These are phyloP conservation scores for Marasmarcha lunaedactyla DNA, from an alignment of 2,888 invertebrate genomes.

Conservation along the genomic window DNA sequence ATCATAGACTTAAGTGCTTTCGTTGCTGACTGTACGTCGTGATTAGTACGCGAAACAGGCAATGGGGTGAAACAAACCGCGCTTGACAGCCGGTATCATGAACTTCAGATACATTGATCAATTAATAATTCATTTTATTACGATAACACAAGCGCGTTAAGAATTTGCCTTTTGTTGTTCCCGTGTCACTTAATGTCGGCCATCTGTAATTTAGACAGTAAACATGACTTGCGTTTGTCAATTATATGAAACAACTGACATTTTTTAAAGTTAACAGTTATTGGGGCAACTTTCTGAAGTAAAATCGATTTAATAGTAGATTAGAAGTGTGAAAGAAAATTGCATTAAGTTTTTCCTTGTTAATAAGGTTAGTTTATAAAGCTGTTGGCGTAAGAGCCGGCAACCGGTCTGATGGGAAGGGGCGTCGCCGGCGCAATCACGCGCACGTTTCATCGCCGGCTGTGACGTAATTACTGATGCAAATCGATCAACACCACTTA, in stretches of 20 bases:
- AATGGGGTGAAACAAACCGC: constrained; percentile 46
- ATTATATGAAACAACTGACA: neutral
- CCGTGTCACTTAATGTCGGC: constrained; percentile 3
- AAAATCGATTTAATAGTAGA: no score
- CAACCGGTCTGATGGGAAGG: constrained; percentile 55
- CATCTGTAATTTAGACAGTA: constrained; percentile 2
- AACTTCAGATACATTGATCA: constrained; percentile 59
- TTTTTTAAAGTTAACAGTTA: no score
- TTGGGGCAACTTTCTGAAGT: no score
- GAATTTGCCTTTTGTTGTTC: constrained; percentile 9
- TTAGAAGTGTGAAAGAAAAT: no score
- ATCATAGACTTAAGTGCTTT: constrained; percentile 38
- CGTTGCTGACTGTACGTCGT: constrained; percentile 14
- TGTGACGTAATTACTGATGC: constrained; percentile 68
- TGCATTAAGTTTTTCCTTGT: no score
- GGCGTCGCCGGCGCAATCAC: constrained; percentile 52
- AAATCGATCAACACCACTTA: constrained; percentile 66
- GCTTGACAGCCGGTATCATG: constrained; percentile 54
- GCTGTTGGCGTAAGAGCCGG: neutral
- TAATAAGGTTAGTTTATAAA: no score
- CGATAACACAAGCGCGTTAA: constrained; percentile 27
- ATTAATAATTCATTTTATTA: constrained; percentile 52
- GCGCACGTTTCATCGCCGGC: constrained; percentile 64
- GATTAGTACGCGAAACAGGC: constrained; percentile 49
- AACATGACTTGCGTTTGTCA: neutral